Base-by-base conservation (phyloP, 2,113 vertebrate species). In the Circaetus gallicus region DNA sequence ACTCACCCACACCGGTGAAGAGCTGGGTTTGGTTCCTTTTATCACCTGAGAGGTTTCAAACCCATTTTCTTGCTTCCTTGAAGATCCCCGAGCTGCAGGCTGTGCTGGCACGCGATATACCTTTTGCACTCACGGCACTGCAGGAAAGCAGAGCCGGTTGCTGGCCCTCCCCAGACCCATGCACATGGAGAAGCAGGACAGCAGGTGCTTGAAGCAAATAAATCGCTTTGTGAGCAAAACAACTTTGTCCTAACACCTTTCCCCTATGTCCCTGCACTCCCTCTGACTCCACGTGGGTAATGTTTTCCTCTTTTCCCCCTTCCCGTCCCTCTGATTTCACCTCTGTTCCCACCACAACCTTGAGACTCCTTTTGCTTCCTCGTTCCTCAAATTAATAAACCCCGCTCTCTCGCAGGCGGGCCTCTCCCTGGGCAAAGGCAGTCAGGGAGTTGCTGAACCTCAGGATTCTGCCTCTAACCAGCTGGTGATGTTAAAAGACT, bases 51-150 rank as follows among this genome's bases (percentile, higher is more conserved):
- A 21, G 11, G 22, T 58, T 43, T 76, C 26, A 42, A 70, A 56
- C 18, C 8, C 50, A n/a, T 65, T 78, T 59, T 65, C 47, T 16
- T 11, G 34, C 55, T 74, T 49, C 22, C 40, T 78, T 28, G 53
- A 69, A 73, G 67, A 72, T 66, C 12, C 59, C 40, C 0, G 9
- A 40, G 20, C 38, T 43, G 52, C 28, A 16, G 42, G 66, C 73
- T 6, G 2, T 40, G 73, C 50, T 13, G 59, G 24, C 8, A 3
- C 10, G 55, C 34, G 28, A 4, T 14, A 14, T 1, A 0, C 29
- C 22, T 31, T 50, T 28, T 77, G 70, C 14, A 16, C 25, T 38
- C 1, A 0, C 10, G 29, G 70, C 49, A 6, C 32, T 43, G 70
- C 31, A 40, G 59, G 65, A 26, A 40, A 62, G 36, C 29, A 49